These are phyloP conservation scores for Stercorarius parasiticus DNA, from an alignment of 2,113 vertebrate genomes.

Conservation along the genomic window DNA sequence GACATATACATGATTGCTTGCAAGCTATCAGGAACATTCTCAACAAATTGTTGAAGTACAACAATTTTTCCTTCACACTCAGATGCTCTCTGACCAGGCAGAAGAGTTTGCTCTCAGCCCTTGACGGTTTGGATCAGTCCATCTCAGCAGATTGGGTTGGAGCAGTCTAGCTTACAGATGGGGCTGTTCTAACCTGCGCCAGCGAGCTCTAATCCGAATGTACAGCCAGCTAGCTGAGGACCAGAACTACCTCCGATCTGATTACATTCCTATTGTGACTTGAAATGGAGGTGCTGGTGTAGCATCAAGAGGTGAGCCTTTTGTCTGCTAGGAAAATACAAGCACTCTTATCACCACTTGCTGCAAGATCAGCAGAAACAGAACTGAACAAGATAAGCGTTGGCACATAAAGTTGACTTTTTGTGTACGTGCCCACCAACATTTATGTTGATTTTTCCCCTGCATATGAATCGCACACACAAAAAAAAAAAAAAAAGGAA, in stretches of 20 bases:
- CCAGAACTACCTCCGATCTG: not conserved
- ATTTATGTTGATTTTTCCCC: not conserved
- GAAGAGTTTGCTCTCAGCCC: not conserved
- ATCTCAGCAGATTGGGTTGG: not conserved
- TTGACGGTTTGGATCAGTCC: not conserved
- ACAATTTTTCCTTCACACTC: not conserved
- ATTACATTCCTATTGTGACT: not conserved
- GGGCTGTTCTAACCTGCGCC: not conserved
- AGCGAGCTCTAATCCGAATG: not conserved
- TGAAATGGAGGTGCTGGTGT: not conserved
- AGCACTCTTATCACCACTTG: not conserved
- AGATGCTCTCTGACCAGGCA: not conserved
- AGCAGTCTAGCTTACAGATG: not conserved
- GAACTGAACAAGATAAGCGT: not conserved
- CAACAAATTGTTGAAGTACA: not conserved
- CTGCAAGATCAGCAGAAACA: not conserved
- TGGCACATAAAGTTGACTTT: not conserved
- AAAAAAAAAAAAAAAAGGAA: not conserved
- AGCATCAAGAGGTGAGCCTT: not conserved
- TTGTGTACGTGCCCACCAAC: not conserved
- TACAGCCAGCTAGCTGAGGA: not conserved
- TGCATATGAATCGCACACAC: not conserved
- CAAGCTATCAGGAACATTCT: not conserved
- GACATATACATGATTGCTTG: not conserved
- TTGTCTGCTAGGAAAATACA: not conserved